phyloP scores from a whole-genome alignment of 2,113 vertebrate species.

The Carassius gibelio region DNA sequence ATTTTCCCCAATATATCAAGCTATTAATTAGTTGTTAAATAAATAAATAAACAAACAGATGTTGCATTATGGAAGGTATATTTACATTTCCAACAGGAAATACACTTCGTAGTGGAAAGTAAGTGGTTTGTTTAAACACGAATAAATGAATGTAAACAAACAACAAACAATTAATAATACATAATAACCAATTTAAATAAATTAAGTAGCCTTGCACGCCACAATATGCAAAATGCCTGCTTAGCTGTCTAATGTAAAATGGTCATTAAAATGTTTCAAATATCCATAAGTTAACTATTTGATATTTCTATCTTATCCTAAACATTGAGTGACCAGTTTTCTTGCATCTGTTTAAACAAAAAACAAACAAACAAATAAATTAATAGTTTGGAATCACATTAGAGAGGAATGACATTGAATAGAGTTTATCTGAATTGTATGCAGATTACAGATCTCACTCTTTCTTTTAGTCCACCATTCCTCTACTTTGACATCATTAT shows the following conservation, averaged over 20 bases:
- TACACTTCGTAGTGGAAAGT: background rate
- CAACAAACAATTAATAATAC: background rate
- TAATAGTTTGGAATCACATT: background rate
- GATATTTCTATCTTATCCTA: background rate
- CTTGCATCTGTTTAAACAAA: background rate
- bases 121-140: background rate
- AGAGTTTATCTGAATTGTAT: background rate
- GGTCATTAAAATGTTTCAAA: background rate
- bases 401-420: background rate
- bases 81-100: background rate
- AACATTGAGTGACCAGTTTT: background rate
- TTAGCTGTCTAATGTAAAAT: background rate
- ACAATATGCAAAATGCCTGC: background rate
- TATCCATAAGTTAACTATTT: background rate
- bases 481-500: background rate
- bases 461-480: background rate
- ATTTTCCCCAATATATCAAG: background rate
- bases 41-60: background rate
- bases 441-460: background rate
- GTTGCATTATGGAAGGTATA: background rate
- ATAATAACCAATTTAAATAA: background rate
- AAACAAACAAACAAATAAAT: background rate
- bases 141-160: background rate
- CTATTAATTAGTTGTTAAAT: background rate
- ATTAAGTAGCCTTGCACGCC: background rate